Base-by-base conservation (phyloP, 2,797 vertebrate species). In the Stomatorhinus walkeri region DNA sequence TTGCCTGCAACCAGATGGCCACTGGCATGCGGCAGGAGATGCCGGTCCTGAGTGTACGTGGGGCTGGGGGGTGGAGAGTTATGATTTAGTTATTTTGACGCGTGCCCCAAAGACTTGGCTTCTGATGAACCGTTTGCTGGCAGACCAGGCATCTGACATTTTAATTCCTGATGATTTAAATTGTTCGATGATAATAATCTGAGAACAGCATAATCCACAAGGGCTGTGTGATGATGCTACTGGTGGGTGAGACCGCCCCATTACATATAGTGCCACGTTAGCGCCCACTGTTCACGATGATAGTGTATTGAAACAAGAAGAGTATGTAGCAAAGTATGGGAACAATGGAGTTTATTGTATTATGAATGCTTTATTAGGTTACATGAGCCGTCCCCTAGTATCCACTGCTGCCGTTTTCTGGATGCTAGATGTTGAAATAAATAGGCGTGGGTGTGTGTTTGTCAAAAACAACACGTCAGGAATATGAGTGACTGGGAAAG, bases 1-100 rank as follows among this genome's bases (percentile, higher is more conserved):
- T 91, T 16, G 90, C 88, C 91, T 87, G 40, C 88, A 88, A 91
- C 92, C 91, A 91, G 92, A 91, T 89, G 85, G 90, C 90, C 90
- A 85, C 90, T 87, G 89, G 89, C 90, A 85, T 88, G 89, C 87
- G 91, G 90, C 90, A 92, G 91, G 89, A 90, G 89, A 90, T 90
- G 93, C 91, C 92, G 90, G 93, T 94, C 6, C 36, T 6, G 52
- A 16, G 32, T 56, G 3, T 32, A 19, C 0, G 22, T 52, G 6
- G 16, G 88, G 79, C 14, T 28, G 4, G 40, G 40, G 79, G 79
- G 56, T 88, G 52, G 46, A 36, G 52, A n/a, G 72, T 43, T 12
- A 79, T 43, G 72, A 43, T 79, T 79, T 79, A 40, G 32, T n/a
- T 79, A 79, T 79, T 79, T 43, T 43, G 72, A 68, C 4, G 3